Evolutionary conservation across 2,888 invertebrate genomes (phyloP).

Genomic region (Torymus aiolomorphi): DNA sequence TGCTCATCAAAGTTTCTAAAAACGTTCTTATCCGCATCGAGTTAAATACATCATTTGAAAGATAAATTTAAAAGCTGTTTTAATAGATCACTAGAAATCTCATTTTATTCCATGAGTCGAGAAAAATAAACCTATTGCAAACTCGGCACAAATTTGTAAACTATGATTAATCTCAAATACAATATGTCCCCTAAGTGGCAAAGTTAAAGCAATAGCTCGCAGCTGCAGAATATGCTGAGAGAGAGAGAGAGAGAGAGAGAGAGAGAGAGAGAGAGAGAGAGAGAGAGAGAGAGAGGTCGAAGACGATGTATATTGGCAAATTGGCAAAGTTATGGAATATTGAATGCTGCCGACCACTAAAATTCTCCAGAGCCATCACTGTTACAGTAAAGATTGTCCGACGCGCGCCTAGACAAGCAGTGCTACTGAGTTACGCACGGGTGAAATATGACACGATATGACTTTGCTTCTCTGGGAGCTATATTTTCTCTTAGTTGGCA

Average conservation of each 20-base stretch:
- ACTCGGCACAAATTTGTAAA: too few species aligned
- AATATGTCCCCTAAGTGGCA: too few species aligned
- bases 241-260: background rate
- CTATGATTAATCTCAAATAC: too few species aligned
- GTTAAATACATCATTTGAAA: constrained; percentile 5
- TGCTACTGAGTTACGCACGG: too few species aligned
- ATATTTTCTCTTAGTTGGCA: too few species aligned
- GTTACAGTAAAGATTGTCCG: too few species aligned
- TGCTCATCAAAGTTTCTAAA: constrained; percentile 17
- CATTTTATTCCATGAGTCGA: too few species aligned
- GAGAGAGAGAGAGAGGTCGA: background rate
- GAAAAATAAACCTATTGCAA: too few species aligned
- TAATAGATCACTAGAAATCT: background rate
- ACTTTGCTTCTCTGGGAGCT: too few species aligned
- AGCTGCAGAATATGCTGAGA: constrained; percentile 3
- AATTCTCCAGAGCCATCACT: constrained; percentile 60
- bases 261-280: background rate
- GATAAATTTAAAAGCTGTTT: background rate
- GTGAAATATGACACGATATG: too few species aligned
- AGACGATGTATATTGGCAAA: constrained; percentile 65
- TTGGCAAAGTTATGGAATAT: constrained; percentile 69
- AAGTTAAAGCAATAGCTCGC: constrained; percentile 1
- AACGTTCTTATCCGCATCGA: background rate
- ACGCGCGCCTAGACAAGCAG: too few species aligned
- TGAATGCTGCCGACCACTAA: constrained; percentile 67